A percentile compares a stretch with the other conserved stretches of the same genome.
Evolutionary conservation across 2,888 invertebrate genomes (phyloP).

Genomic region (Agonum fuliginosum): DNA sequence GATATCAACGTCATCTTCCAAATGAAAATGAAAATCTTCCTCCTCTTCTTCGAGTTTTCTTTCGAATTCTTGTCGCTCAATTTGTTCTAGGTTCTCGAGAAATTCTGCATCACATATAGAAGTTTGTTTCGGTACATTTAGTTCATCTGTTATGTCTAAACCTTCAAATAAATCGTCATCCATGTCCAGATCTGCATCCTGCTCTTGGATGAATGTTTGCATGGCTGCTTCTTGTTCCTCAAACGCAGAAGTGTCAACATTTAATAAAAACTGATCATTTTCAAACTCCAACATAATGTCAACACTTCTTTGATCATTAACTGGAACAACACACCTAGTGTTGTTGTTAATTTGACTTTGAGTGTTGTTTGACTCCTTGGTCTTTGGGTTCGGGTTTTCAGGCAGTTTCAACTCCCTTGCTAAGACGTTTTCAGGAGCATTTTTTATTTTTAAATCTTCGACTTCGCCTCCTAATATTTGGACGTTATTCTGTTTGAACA

Average conservation of each 20-base stretch:
- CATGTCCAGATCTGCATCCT: conserved; percentile 61
- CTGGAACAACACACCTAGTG: not conserved
- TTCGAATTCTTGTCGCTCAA: conserved; percentile 8
- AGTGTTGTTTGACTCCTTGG: too few species aligned
- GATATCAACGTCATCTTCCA: not conserved
- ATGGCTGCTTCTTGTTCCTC: conserved; percentile 54
- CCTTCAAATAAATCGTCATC: conserved; percentile 68
- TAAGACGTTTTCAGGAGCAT: conserved; percentile 79
- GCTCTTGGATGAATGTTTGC: conserved; percentile 41
- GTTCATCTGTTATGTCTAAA: conserved; percentile 67
- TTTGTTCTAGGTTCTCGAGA: conserved; percentile 18
- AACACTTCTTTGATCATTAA: conserved; percentile 55
- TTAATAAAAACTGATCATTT: conserved; percentile 11
- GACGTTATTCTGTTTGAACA: conserved; percentile 78
- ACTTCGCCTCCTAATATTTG: conserved; percentile 84
- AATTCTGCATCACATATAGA: not conserved
- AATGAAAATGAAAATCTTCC: conserved; percentile 30
- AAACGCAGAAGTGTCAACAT: not conserved
- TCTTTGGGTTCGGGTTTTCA: conserved; percentile 72
- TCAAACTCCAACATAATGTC: not conserved
- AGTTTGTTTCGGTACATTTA: conserved; percentile 61
- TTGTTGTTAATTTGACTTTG: not conserved
- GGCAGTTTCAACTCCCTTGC: conserved; percentile 76
- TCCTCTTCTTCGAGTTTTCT: conserved; percentile 13
- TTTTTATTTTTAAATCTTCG: conserved; percentile 76